phyloP scores from a whole-genome alignment of 2,113 vertebrate species.

The Nanorana parkeri region DNA sequence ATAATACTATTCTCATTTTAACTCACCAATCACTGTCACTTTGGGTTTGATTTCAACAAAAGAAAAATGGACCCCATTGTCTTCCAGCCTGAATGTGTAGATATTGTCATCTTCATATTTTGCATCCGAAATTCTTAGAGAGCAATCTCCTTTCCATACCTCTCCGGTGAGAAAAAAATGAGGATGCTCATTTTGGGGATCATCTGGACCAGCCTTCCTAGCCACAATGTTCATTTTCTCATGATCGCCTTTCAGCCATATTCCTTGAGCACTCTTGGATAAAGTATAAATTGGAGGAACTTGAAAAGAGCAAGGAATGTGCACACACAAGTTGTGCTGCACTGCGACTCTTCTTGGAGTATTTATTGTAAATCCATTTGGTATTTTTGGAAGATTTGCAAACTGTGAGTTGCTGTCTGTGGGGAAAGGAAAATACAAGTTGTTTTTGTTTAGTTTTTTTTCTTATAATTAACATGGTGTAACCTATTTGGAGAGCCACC shows the following conservation, averaged over 20 bases:
- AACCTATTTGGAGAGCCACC: too few relatives aligned
- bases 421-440: too few relatives aligned
- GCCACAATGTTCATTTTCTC: neutral
- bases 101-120: neutral
- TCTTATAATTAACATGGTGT: too few relatives aligned
- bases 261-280: neutral
- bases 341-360: neutral
- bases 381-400: too few relatives aligned
- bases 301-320: slow-evolving; percentile 1
- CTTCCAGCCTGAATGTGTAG: neutral
- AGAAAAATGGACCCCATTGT: neutral
- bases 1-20: too few relatives aligned
- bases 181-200: too few relatives aligned
- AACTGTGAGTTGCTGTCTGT: neutral
- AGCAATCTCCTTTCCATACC: neutral
- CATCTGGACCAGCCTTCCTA: neutral
- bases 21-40: slow-evolving; percentile 1
- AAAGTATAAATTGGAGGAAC: neutral
- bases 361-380: neutral
- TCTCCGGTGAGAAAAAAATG: neutral
- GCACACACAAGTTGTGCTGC: neutral
- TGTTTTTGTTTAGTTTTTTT: too few relatives aligned
- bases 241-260: neutral
- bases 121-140: slow-evolving; percentile 8
- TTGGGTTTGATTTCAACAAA: neutral